These are phyloP conservation scores for Hafferia zeledoni DNA, from an alignment of 2,797 vertebrate genomes.

Conservation along the genomic window DNA sequence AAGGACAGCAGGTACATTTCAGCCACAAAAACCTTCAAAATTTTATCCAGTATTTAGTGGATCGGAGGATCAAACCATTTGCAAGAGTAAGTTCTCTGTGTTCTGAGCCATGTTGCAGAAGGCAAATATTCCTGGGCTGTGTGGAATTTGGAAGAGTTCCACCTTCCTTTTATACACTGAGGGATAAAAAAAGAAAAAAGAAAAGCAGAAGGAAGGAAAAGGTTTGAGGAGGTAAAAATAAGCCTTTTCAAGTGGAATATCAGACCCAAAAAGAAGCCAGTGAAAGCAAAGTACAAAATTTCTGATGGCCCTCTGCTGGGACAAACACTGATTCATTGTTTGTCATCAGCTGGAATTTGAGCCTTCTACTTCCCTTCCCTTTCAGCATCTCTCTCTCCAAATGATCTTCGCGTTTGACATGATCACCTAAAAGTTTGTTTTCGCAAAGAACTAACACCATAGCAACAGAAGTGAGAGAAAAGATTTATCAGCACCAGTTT, in stretches of 20 bases:
- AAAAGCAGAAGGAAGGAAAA: background rate
- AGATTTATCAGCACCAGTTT: background rate
- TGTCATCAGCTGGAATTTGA: constrained; percentile 53
- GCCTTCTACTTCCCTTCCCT: constrained; percentile 43
- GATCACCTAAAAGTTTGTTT: constrained; percentile 40
- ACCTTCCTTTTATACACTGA: constrained; percentile 64
- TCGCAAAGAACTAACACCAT: constrained; percentile 25
- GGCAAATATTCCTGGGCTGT: constrained; percentile 68
- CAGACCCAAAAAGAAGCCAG: constrained; percentile 6
- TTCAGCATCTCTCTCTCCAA: constrained; percentile 33
- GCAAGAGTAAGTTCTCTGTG: constrained; percentile 54
- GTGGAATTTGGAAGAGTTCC: constrained; percentile 67
- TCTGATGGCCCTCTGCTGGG: constrained; percentile 30
- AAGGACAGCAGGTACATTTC: background rate
- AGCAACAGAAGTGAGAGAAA: constrained; percentile 40
- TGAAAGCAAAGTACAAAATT: constrained; percentile 25
- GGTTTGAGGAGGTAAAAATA: background rate
- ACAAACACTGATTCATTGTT: constrained; percentile 60
- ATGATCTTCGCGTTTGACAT: constrained; percentile 10
- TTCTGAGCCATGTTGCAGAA: constrained; percentile 17
- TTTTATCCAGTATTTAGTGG: background rate
- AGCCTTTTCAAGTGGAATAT: constrained; percentile 42
- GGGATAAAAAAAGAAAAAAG: background rate
- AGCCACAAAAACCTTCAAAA: background rate
- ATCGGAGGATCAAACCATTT: constrained; percentile 41